These are phyloP conservation scores for Falco biarmicus DNA, from an alignment of 2,797 vertebrate species.

Conservation along the genomic window DNA sequence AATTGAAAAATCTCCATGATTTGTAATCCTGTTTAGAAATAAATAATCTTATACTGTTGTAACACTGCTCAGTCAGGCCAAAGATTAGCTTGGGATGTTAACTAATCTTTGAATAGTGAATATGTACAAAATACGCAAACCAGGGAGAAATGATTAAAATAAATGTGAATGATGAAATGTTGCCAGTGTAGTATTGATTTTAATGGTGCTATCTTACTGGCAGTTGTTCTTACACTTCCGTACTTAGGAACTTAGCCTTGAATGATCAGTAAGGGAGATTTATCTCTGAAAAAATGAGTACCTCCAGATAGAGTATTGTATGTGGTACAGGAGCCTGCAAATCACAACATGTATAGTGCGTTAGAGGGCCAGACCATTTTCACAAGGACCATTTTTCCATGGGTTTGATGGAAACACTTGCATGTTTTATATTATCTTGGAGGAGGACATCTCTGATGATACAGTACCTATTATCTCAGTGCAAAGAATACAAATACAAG, in stretches of 20 bases:
- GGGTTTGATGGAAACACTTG: neutral
- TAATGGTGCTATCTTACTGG: neutral
- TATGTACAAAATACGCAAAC: neutral
- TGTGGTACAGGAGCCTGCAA: neutral
- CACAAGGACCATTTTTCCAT: neutral
- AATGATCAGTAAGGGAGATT: neutral
- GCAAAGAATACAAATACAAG: neutral
- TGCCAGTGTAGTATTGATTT: neutral
- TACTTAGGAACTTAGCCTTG: neutral
- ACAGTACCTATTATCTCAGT: neutral
- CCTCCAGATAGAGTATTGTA: neutral
- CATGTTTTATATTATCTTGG: neutral
- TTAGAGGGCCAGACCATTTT: neutral
- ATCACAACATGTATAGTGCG: neutral
- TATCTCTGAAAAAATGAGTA: neutral
- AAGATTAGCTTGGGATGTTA: neutral
- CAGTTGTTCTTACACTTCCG: neutral
- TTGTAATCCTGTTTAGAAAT: conserved; percentile 15
- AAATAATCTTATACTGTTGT: neutral
- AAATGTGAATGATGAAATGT: neutral
- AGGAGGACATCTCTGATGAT: neutral
- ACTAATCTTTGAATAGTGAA: neutral
- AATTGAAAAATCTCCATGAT: neutral
- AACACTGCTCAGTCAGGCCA: neutral
- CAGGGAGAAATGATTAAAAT: neutral